These are phyloP conservation scores for Lissocephala sabroskyi DNA, from an alignment of 2,888 invertebrate species.

Conservation along the genomic window DNA sequence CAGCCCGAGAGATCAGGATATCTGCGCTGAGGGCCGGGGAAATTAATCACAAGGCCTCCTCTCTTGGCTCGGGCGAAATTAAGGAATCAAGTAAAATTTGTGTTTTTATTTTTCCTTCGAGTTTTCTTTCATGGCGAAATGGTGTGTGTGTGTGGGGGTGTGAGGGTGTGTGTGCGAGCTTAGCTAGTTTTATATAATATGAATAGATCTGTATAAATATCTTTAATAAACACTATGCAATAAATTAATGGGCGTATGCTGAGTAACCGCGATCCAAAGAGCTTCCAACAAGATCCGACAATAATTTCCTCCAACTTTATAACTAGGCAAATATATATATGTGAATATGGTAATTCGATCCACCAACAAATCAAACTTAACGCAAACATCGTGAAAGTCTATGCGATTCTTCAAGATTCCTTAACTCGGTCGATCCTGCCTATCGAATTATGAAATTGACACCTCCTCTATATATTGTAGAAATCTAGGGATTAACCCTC, in stretches of 20 bases:
- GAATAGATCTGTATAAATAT: slow-evolving; percentile 17
- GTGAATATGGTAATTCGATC: neutral
- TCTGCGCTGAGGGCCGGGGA: neutral
- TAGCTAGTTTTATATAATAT: slow-evolving; percentile 20
- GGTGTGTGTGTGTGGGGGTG: neutral
- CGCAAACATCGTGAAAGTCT: no score
- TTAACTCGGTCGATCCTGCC: no score
- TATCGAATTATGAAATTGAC: no score
- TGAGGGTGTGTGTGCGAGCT: slow-evolving; percentile 27
- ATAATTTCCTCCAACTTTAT: no score
- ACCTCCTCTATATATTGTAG: no score
- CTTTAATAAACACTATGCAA: slow-evolving; percentile 11
- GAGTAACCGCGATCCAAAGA: no score
- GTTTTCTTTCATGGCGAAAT: slow-evolving; percentile 26
- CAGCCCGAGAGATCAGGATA: neutral
- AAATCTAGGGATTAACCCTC: no score
- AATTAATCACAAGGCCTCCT: slow-evolving; percentile 6
- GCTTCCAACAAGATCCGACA: no score
- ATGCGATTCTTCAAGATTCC: no score
- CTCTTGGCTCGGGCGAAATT: neutral
- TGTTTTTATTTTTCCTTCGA: slow-evolving; percentile 28
- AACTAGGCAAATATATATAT: neutral
- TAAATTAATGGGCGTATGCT: no score
- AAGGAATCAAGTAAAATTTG: neutral
- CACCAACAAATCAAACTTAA: no score